A percentile compares a stretch with the other conserved stretches of the same genome.
Evolutionary conservation across 35 echinoderm and acorn worm genomes (phyloP).

Genomic region (Anneissia japonica): DNA sequence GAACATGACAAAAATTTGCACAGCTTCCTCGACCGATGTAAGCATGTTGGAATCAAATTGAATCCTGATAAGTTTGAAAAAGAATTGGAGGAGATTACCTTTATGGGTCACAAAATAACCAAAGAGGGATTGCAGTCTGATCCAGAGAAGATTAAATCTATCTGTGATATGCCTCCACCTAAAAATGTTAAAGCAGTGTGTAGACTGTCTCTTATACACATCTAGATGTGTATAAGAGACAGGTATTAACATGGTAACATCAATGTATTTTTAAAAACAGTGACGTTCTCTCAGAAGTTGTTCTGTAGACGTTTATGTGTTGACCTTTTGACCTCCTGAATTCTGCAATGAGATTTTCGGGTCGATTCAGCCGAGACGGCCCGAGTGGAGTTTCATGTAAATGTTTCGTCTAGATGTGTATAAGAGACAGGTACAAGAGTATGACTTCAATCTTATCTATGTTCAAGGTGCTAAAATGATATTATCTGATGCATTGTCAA

Average conservation of each 20-base stretch:
- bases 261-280: constrained; percentile 2
- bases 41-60: not conserved
- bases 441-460: constrained; percentile 39
- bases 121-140: not conserved
- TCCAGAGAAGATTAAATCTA: constrained; percentile 9
- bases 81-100: not conserved
- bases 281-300: too few relatives aligned
- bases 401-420: constrained; percentile 29
- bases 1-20: constrained; percentile 4
- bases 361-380: constrained; percentile 15
- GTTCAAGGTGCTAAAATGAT: constrained; percentile 19
- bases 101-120: constrained; percentile 27
- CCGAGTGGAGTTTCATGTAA: constrained; percentile 20
- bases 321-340: constrained; percentile 4
- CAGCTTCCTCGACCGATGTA: constrained; percentile 13
- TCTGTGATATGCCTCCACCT: constrained; percentile 30
- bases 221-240: too few relatives aligned
- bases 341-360: constrained; percentile 55
- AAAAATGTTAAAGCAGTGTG: constrained; percentile 26
- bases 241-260: constrained; percentile 27
- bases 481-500: constrained; percentile 26
- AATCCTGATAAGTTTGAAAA: not conserved
- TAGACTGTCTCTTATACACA: too few relatives aligned
- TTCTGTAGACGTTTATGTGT: too few relatives aligned
- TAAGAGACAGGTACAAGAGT: constrained; percentile 31